phyloP scores from a whole-genome alignment of 2,888 invertebrate species.

The Crematogaster levior region DNA sequence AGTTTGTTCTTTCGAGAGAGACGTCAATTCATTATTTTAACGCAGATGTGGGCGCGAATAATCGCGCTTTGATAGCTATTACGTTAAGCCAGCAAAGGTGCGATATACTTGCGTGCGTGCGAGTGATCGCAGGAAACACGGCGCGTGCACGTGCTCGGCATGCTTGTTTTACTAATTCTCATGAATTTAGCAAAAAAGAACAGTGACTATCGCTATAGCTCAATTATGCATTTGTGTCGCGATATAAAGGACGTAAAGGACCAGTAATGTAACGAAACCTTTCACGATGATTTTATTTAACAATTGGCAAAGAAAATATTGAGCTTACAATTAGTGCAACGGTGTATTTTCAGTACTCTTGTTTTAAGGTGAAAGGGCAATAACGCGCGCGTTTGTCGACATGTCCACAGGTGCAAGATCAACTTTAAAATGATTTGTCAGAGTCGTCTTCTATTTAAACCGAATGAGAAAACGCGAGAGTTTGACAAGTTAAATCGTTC shows the following conservation, averaged over 20 bases:
- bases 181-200: conserved; percentile 25
- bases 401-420: not conserved
- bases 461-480: not conserved
- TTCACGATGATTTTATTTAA: too few relatives aligned
- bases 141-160: conserved; percentile 32
- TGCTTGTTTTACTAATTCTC: conserved; percentile 35
- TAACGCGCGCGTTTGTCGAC: too few relatives aligned
- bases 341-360: not conserved
- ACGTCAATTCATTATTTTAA: not conserved
- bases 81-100: not conserved
- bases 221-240: not conserved
- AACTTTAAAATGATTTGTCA: not conserved
- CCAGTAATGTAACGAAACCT: not conserved
- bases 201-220: not conserved
- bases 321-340: too few relatives aligned
- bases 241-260: not conserved
- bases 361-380: not conserved
- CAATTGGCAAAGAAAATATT: too few relatives aligned
- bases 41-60: not conserved
- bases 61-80: not conserved
- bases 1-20: too few relatives aligned
- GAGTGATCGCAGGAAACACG: conserved; percentile 33
- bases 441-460: not conserved
- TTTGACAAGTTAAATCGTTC: not conserved
- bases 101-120: conserved; percentile 31